Evolutionary conservation across 2,797 vertebrate species (phyloP), one percentile per base, ranked within the genome.

Genomic region (Picus viridis): DNA sequence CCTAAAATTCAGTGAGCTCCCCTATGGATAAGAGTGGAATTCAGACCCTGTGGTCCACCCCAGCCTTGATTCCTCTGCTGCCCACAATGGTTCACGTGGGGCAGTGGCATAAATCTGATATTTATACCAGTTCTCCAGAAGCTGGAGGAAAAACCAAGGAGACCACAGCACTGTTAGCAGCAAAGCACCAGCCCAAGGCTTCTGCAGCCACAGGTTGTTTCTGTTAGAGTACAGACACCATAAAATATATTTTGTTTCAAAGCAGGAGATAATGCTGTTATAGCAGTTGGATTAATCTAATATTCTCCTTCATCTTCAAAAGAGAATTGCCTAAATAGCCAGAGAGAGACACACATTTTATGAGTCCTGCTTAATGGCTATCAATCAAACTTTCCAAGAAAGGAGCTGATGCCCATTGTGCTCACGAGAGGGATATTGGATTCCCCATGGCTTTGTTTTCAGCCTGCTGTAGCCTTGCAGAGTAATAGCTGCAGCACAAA

Each of bases 221-320:
- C 94, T 0, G 1, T 61, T 77, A 6, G 16, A 64, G 69, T 15
- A 76, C 0, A 1, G 67, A 81, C 0, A 0, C 80, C 74, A 26
- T 92, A 79, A 94, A 95, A 94, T 16, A 89, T 5, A 7, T 76
- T 94, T 93, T 68, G 84, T 94, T 93, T 92, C 76, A 88, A 94
- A 89, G 89, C 84, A 73, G 77, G 57, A 89, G 77, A 87, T 95
- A 92, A 96, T 72, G 72, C 56, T 51, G 62, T 92, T 93, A 81
- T 23, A 94, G 92, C 91, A 90, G 74, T 92, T 93, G 83, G 88
- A 64, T 93, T 95, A 96, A 95, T 96, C 94, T 93, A 95, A 92
- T 94, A 95, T 92, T 91, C 85, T 79, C 77, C 92, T 93, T 91
- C 85, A 76, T 95, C 84, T 83, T 90, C 76, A 79, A 79, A 89